phyloP scores from a whole-genome alignment of 1,140 invertebrate genomes.

The Latrodectus geometricus region DNA sequence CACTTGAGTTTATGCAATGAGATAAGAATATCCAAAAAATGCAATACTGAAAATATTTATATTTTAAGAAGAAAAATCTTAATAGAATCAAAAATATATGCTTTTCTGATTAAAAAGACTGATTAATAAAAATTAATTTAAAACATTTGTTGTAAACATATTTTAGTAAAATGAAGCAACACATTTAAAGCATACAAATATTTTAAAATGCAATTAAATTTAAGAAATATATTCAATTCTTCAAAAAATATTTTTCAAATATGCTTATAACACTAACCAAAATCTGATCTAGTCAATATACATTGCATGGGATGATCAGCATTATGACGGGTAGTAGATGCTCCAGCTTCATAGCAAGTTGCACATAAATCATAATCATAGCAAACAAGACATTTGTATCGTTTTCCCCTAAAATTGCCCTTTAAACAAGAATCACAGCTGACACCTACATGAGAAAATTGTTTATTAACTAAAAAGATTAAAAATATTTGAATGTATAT shows the following conservation, averaged over 20 bases:
- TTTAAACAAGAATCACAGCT: slow-evolving; percentile 99
- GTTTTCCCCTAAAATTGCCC: slow-evolving; percentile 95
- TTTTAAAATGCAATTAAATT: no score
- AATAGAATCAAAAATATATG: no score
- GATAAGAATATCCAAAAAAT: no score
- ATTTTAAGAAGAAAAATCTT: no score
- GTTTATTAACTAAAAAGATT: slow-evolving; percentile 14
- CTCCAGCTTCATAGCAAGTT: slow-evolving; percentile 93
- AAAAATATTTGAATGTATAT: neutral
- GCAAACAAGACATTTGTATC: slow-evolving; percentile 98
- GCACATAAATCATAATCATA: slow-evolving; percentile 99
- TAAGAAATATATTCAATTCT: no score
- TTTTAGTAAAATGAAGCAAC: no score
- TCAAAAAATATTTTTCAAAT: neutral
- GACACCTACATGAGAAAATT: slow-evolving; percentile 74
- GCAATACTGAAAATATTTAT: no score
- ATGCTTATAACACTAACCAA: slow-evolving; percentile 76
- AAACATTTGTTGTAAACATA: no score
- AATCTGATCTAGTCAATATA: slow-evolving; percentile 95
- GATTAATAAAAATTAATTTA: no score
- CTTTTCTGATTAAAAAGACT: no score
- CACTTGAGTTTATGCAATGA: no score
- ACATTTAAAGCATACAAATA: no score
- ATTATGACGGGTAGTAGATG: slow-evolving; percentile 92
- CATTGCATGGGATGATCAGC: slow-evolving; percentile 98